Conservation (phyloP, 2,797 vertebrate genomes). For the Percopsis omiscomaycus region DNA sequence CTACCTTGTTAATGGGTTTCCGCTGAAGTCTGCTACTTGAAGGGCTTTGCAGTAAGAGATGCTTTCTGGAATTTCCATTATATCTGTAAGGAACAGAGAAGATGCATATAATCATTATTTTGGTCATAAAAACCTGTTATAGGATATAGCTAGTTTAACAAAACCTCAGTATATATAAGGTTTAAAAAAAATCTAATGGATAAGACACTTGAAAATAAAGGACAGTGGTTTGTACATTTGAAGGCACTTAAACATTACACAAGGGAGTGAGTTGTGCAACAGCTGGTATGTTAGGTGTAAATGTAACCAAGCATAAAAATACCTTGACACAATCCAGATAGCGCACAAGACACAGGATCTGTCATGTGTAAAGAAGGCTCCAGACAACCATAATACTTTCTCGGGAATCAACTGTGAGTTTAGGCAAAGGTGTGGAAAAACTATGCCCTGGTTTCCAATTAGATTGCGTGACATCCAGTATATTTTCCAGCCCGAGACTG, state of each 20-base stretch:
- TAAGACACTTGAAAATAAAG: not conserved
- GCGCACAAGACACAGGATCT: too few species aligned
- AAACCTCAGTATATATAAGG: too few species aligned
- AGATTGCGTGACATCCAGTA: not conserved
- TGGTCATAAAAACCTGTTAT: not conserved
- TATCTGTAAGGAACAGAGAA: slow-evolving; percentile 78
- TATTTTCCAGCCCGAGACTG: slow-evolving; percentile 5
- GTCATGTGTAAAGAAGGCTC: too few species aligned
- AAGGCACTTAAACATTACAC: too few species aligned
- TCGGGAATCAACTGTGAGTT: too few species aligned
- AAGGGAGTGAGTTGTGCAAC: too few species aligned
- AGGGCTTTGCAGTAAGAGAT: slow-evolving; percentile 97
- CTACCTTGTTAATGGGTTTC: slow-evolving; percentile 96
- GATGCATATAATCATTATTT: not conserved
- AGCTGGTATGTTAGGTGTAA: too few species aligned
- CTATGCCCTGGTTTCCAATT: not conserved
- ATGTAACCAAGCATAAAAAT: too few species aligned
- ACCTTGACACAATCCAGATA: too few species aligned
- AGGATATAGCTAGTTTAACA: not conserved
- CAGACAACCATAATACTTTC: too few species aligned
- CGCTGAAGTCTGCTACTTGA: slow-evolving; percentile 98
- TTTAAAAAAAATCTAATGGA: not conserved
- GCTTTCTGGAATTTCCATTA: slow-evolving; percentile 96
- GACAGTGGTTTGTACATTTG: too few species aligned
- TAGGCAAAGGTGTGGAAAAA: too few species aligned